A percentile compares a stretch with the other conserved stretches of the same genome.
Conservation (phyloP, 2,797 vertebrate genomes). For the Anolis apletophallus region DNA sequence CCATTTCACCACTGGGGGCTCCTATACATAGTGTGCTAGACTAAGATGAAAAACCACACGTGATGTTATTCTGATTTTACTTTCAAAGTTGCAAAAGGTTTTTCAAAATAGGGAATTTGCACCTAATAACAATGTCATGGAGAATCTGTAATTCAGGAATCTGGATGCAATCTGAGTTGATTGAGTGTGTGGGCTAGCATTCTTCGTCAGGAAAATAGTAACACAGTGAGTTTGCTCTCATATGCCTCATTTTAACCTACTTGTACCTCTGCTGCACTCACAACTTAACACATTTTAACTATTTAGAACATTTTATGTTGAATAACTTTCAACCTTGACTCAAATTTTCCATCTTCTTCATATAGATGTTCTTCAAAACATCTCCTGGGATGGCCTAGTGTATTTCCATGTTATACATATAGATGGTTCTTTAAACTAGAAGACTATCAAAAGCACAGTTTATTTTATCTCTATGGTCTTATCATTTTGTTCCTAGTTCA, state of each 20-base stretch:
- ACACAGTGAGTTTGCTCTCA: background rate
- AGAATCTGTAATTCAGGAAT: background rate
- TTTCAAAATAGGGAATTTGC: background rate
- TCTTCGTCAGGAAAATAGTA: background rate
- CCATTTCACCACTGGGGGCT: too few species aligned
- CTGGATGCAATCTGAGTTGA: background rate
- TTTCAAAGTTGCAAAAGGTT: background rate
- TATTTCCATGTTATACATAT: background rate
- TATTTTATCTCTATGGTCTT: too few species aligned
- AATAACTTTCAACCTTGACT: background rate
- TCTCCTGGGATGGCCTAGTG: background rate
- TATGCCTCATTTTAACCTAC: background rate
- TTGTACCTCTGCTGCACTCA: background rate
- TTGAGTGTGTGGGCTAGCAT: background rate
- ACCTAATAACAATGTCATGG: background rate
- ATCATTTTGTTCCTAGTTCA: background rate
- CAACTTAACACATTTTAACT: background rate
- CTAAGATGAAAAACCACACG: too few species aligned
- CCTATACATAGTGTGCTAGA: too few species aligned
- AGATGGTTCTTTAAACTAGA: too few species aligned
- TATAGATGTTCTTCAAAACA: background rate
- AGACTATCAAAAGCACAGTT: too few species aligned
- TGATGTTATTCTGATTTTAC: background rate
- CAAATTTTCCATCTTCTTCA: background rate
- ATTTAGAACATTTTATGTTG: background rate